phyloP scores from a whole-genome alignment of 30 jellyfish, hydroid and myxozoan genomes.

The Turritopsis rubra region DNA sequence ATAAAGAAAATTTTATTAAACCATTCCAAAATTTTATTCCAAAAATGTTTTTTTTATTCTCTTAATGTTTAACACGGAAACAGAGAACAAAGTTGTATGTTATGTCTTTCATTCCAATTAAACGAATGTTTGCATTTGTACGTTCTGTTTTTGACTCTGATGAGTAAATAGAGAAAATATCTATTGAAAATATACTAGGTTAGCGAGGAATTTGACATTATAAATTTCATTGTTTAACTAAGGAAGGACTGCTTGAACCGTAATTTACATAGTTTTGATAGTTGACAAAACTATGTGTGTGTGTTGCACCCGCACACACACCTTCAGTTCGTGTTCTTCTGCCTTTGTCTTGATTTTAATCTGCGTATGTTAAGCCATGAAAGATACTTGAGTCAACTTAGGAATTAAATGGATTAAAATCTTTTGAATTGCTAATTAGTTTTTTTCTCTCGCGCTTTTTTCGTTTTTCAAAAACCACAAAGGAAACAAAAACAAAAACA shows the following conservation, averaged over 20 bases:
- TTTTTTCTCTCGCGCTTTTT: not conserved
- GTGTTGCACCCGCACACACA: no score
- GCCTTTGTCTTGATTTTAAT: no score
- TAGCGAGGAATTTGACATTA: not conserved
- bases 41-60: no score
- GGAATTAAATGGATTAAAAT: no score
- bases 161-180: not conserved
- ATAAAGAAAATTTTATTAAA: no score
- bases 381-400: no score
- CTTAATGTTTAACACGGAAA: not conserved
- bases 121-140: not conserved
- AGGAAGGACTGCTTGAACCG: not conserved
- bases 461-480: not conserved
- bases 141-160: not conserved
- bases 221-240: not conserved
- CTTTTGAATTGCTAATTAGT: not conserved
- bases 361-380: no score
- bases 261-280: not conserved
- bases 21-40: no score
- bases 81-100: no score
- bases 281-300: no score
- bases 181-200: not conserved
- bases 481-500: not conserved
- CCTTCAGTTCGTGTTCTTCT: no score
- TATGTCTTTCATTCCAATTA: not conserved